Base-by-base conservation (phyloP, 2,113 vertebrate genomes). In the Thalassarche chlororhynchos region DNA sequence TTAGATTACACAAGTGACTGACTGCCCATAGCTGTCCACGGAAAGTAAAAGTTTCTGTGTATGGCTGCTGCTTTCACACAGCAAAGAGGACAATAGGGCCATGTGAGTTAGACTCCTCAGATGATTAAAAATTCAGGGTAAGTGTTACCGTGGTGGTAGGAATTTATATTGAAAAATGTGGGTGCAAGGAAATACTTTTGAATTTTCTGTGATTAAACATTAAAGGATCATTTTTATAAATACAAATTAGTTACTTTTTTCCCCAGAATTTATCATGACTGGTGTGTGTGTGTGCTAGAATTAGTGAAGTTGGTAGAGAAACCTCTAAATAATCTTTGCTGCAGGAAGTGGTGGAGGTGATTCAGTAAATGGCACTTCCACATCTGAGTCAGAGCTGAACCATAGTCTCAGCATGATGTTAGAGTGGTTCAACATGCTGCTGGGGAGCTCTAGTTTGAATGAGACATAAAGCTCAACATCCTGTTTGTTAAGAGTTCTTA, bases 311-410 rank as follows among this genome's bases (percentile, higher is more conserved):
- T 83, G 74, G 58, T 72, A 85, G 66, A 83, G 71, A 93, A 92
- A 86, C 21, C 34, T 83, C 21, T 57, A n/a, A 80, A 52, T 57
- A 72, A 36, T 58, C 28, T 60, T 86, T 77, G 38, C 74, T 94
- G 61, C 58, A 77, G 88, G 95, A 97, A 96, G 81, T 79, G 89
- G 64, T 94, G 57, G 26, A 89, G 70, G 83, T 94, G 96, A 88
- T 93, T 94, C 89, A 94, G 51, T 90, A 60, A 87, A 47, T 87
- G 87, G 52, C 44, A 69, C 79, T 93, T 97, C 60, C 65, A 75
- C 28, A 38, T 60, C 58, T 96, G 91, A 97, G 52, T 95, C 91
- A 95, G 83, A 58, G 60, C 51, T 90, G 85, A 89, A 78, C 68
- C 46, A 52, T 19, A 68, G 29, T 51, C 28, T 87, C 79, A 46